Conservation (phyloP, 2,888 invertebrate genomes). For the Acronicta leporina region DNA sequence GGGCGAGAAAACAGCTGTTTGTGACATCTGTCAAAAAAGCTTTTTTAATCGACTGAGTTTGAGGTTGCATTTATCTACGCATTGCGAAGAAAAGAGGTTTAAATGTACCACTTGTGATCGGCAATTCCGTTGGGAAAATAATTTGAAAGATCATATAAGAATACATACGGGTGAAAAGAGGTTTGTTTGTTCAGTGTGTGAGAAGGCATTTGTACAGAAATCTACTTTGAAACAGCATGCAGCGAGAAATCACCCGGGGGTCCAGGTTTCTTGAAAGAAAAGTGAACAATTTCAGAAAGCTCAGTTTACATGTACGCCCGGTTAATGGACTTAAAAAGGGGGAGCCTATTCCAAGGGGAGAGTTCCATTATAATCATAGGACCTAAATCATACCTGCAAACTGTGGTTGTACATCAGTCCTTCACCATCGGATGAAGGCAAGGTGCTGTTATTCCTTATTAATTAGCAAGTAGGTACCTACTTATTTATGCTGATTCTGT, state of each 20-base stretch:
- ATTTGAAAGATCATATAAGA: constrained; percentile 62
- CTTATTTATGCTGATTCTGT: too few relatives aligned
- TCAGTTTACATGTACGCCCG: too few relatives aligned
- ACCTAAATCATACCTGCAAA: too few relatives aligned
- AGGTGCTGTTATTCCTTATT: too few relatives aligned
- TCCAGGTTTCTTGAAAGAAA: constrained; percentile 24
- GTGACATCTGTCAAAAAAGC: constrained; percentile 82
- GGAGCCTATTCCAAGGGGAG: too few relatives aligned
- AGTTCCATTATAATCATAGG: too few relatives aligned
- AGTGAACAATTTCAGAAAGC: too few relatives aligned
- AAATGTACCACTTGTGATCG: constrained; percentile 58
- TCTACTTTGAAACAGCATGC: constrained; percentile 76
- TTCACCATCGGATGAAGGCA: too few relatives aligned
- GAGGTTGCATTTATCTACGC: constrained; percentile 59
- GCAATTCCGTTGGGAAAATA: constrained; percentile 61
- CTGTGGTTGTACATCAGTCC: too few relatives aligned
- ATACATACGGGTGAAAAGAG: constrained; percentile 74
- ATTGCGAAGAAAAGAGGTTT: constrained; percentile 54
- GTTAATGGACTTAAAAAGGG: too few relatives aligned
- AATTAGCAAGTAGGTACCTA: too few relatives aligned
- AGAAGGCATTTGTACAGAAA: constrained; percentile 77
- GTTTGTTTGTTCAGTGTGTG: constrained; percentile 76
- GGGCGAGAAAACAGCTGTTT: constrained; percentile 74
- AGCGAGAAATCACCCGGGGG: constrained; percentile 67
- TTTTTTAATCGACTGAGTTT: constrained; percentile 72